Evolutionary conservation across 92 coral and sea anemone species (phyloP).

Genomic region (Parazoanthus atlanticus): DNA sequence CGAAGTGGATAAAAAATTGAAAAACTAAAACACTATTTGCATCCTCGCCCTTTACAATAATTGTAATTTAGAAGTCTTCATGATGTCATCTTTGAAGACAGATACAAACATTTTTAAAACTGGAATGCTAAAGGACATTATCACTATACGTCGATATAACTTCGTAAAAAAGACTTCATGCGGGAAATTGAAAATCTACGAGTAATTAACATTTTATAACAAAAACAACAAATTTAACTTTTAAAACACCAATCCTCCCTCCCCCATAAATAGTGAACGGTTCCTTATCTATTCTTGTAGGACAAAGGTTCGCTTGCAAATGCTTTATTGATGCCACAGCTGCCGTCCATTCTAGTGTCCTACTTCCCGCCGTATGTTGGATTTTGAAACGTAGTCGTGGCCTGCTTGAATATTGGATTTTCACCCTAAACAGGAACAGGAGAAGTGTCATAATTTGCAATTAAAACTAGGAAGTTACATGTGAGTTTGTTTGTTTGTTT

Average conservation of each 20-base stretch:
- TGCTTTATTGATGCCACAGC: neutral
- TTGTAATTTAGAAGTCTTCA: too few species aligned
- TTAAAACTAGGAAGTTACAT: neutral
- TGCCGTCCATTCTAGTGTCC: neutral
- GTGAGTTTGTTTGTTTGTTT: neutral
- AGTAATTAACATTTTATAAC: too few species aligned
- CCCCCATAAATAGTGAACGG: neutral
- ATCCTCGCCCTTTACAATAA: too few species aligned
- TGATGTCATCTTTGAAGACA: too few species aligned
- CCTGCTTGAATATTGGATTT: conserved; percentile 98
- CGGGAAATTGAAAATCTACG: neutral
- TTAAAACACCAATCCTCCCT: neutral
- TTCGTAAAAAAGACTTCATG: neutral
- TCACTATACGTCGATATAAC: neutral
- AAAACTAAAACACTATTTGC: too few species aligned
- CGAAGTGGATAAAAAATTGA: neutral
- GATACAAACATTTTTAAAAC: too few species aligned
- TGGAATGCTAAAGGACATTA: neutral
- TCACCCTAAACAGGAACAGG: conserved; percentile 73
- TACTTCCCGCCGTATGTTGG: conserved; percentile 96
- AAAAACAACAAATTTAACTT: too few species aligned
- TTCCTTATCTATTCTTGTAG: neutral
- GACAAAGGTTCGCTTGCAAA: neutral
- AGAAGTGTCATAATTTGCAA: neutral
- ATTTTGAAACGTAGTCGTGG: conserved; percentile 96